Conservation (phyloP, 2,888 invertebrate genomes). For the Danaus chrysippus region DNA sequence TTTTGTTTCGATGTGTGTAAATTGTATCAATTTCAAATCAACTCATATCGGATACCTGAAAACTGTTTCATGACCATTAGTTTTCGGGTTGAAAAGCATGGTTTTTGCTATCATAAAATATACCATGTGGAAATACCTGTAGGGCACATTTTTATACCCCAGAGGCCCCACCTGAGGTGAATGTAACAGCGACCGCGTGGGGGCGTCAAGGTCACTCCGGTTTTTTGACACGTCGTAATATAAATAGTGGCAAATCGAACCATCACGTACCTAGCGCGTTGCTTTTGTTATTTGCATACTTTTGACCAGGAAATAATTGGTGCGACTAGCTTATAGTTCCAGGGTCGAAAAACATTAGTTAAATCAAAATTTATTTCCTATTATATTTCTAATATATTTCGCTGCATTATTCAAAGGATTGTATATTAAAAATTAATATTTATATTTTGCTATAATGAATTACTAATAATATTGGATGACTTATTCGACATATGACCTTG, state of each 20-base stretch:
- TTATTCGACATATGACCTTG: neutral
- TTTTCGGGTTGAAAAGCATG: slow-evolving; percentile 23
- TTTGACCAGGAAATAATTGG: slow-evolving; percentile 68
- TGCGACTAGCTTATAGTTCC: slow-evolving; percentile 50
- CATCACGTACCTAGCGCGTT: slow-evolving; percentile 46
- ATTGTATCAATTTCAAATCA: neutral
- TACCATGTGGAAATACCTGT: slow-evolving; percentile 33
- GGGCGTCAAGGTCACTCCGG: slow-evolving; percentile 74
- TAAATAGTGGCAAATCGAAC: slow-evolving; percentile 64
- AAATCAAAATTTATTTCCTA: neutral
- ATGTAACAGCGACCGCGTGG: slow-evolving; percentile 71
- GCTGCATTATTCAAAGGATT: no score
- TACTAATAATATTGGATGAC: neutral
- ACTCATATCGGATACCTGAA: neutral
- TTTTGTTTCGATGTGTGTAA: no score
- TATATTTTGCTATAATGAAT: no score
- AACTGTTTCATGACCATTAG: slow-evolving; percentile 12
- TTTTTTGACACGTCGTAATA: slow-evolving; percentile 74
- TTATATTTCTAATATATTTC: no score
- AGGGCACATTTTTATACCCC: slow-evolving; percentile 44
- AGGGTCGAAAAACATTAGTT: slow-evolving; percentile 42
- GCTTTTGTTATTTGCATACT: slow-evolving; percentile 54
- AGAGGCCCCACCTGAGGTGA: slow-evolving; percentile 75
- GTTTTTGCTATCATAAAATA: slow-evolving; percentile 22
- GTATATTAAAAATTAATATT: no score